Conservation (phyloP, 2,888 invertebrate species). For the Luperina testacea region DNA sequence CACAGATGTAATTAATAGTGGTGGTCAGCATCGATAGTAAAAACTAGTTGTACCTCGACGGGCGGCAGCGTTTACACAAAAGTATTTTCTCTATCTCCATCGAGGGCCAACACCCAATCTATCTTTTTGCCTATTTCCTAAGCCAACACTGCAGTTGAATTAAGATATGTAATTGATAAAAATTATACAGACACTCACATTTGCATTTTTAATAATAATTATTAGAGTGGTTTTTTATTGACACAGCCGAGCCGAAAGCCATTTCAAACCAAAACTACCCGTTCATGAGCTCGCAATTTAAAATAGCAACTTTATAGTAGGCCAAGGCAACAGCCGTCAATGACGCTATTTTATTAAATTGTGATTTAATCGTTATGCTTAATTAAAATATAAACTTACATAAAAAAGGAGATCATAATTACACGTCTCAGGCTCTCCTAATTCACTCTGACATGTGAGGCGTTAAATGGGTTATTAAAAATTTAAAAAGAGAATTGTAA, state of each 20-base stretch:
- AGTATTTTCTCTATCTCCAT: not conserved
- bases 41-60: not conserved
- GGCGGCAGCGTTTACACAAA: no score
- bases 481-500: constrained; percentile 11
- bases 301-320: constrained; percentile 36
- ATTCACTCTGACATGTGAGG: constrained; percentile 29
- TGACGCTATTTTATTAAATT: constrained; percentile 46
- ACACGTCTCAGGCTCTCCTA: constrained; percentile 27
- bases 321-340: constrained; percentile 51
- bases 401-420: constrained; percentile 25
- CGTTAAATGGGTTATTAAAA: constrained; percentile 5
- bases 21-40: not conserved
- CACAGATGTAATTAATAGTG: not conserved
- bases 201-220: constrained; percentile 13
- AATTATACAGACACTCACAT: not conserved
- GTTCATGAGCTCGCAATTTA: constrained; percentile 19
- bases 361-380: constrained; percentile 43
- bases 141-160: not conserved
- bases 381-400: constrained; percentile 43
- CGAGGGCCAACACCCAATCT: not conserved
- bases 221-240: constrained; percentile 1
- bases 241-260: not conserved
- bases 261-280: constrained; percentile 14
- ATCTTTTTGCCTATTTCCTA: not conserved
- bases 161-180: not conserved